Base-by-base conservation (phyloP, 2,888 invertebrate genomes). In the Agelastica alni region DNA sequence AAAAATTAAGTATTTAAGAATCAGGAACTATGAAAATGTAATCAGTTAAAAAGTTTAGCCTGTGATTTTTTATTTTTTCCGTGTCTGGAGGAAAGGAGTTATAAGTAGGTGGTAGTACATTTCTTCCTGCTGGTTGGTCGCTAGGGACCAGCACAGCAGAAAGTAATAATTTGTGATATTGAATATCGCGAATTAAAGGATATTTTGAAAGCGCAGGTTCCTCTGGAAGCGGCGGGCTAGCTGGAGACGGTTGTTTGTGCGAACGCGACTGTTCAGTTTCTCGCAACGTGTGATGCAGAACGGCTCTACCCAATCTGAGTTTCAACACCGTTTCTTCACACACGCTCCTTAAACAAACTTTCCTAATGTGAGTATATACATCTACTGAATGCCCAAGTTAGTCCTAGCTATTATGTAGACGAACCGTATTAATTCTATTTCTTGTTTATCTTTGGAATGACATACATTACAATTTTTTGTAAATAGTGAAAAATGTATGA, bases 191-290 rank as follows among this genome's bases (percentile, higher is more conserved):
- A 58, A 58, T 58, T 52, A 55, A 39, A 46, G 58, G 55, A 52
- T 53, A 58, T 58, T 55, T 54, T 46, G 51, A 55, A 52, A 55
- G 58, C 58, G 58, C 58, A 58, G 58, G 58, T 55, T 58, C 53
- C 52, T 55, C 52, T 52, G 58, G 58, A 55, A 52, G 54, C 52
- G 52, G 54, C 58, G 52, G 53, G 58, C 58, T 53, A 52, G 58
- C 58, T 55, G 43, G 55, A 58, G 49, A 49, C 45, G 34, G 49
- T 46, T 48, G 48, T 54, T 46, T 53, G 51, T 58, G 51, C 39
- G 46, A 47, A 46, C 45, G 49, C 52, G 44, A 48, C 49, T 36
- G 37, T 55, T 58, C 51, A 58, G 58, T 58, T 45, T 51, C 48
- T 45, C 52, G 47, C 54, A 51, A 55, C 51, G 53, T 54, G 52